Evolutionary conservation across 2,113 vertebrate genomes (phyloP), one percentile per base, ranked within the genome.

Genomic region (Brachypteracias leptosomus): DNA sequence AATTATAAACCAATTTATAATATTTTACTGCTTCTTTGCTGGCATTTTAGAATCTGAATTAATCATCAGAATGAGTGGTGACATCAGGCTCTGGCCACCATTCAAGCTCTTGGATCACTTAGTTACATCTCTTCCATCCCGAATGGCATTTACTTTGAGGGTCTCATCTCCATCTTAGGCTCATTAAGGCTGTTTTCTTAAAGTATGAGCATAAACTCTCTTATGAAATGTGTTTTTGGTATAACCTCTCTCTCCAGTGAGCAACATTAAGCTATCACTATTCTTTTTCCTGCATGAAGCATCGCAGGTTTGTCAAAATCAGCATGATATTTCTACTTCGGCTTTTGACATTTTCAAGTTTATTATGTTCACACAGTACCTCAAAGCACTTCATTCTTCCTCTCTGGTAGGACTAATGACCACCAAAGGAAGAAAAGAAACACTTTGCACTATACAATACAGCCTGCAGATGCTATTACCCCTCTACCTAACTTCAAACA

Each of bases 321-420:
- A 3, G 52, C 4, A 11, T 36, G 81, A 4, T 86, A 71, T 90
- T 96, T 95, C 85, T 76, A 33, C 83, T 21, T 77, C 24, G 40
- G 57, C 85, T 93, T 79, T 88, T 90, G 85, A 86, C 72, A 88
- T 94, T 95, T 93, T 79, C 59, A 59, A 57, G 75, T 81, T 93
- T 71, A 85, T 80, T 67, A 65, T 31, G 65, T 77, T 92, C 92
- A 88, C 51, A 16, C 4, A 47, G 63, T 80, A 88, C 72, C 61
- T 74, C 83, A 86, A 74, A 91, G 72, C 72, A 84, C 63, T 91
- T 88, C 10, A 44, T 63, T 92, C 44, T 38, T 90, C 19, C 92
- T 65, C 65, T 71, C 67, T 67, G 44, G 31, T n/a, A 86, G 47
- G 57, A 77, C 81, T 88, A 88, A 80, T 80, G 68, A 90, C 68